Evolutionary conservation across 2,113 vertebrate species (phyloP).

Genomic region (Stomatorhinus ivindoensis): DNA sequence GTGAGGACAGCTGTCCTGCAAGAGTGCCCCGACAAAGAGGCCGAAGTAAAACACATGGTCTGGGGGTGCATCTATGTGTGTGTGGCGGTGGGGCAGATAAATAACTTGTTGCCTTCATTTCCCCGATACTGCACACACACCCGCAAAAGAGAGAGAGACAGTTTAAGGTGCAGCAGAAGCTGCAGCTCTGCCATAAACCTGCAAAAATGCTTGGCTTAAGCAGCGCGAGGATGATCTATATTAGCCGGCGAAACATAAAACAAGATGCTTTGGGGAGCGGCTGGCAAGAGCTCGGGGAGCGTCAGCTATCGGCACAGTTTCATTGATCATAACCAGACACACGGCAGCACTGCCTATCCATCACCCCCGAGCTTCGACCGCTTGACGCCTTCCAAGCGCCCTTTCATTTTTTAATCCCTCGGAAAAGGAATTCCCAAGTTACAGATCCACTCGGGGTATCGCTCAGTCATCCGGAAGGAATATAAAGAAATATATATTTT

Average conservation of each 20-base stretch:
- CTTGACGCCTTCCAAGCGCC: slow-evolving; percentile 35
- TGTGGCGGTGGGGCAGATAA: background rate
- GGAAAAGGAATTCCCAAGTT: slow-evolving; percentile 26
- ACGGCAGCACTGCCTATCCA: slow-evolving; percentile 26
- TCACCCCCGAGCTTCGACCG: slow-evolving; percentile 37
- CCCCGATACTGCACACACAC: slow-evolving; percentile 23
- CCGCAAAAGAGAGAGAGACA: slow-evolving; percentile 32
- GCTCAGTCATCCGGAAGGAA: slow-evolving; percentile 3
- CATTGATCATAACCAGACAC: slow-evolving; percentile 53
- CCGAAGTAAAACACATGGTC: background rate
- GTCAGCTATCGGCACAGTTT: slow-evolving; percentile 39
- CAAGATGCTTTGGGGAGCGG: slow-evolving; percentile 33
- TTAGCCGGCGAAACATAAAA: slow-evolving; percentile 49
- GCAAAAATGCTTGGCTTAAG: slow-evolving; percentile 37
- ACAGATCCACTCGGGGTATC: slow-evolving; percentile 34
- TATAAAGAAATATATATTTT: slow-evolving; percentile 19
- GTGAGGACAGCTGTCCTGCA: background rate
- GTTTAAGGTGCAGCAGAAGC: slow-evolving; percentile 37
- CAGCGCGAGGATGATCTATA: slow-evolving; percentile 42
- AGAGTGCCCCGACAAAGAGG: background rate
- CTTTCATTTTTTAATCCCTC: slow-evolving; percentile 35
- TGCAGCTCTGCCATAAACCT: slow-evolving; percentile 44
- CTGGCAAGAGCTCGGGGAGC: slow-evolving; percentile 38
- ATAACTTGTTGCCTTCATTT: slow-evolving; percentile 18
- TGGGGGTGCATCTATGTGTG: background rate